Percentiles rank a stretch among this genome's conserved stretches.
Conservation (phyloP, 2,888 invertebrate genomes). For the Scaptomyza tumidula region DNA sequence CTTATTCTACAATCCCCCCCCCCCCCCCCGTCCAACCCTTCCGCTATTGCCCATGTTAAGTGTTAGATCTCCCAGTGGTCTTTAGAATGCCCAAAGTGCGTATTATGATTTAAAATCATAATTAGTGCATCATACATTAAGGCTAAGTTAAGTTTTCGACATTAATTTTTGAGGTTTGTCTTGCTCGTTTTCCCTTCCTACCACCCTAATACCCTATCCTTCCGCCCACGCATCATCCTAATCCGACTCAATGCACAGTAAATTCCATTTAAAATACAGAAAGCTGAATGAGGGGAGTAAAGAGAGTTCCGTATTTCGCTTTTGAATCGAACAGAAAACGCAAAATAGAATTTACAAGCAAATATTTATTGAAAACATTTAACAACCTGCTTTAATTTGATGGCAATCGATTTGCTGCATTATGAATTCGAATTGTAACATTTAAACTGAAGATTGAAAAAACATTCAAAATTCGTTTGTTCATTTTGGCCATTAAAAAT, state of each 20-base stretch:
- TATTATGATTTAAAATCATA: slow-evolving; percentile 62
- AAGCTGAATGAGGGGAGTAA: no score
- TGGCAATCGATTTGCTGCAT: not conserved
- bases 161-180: no score
- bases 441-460: not conserved
- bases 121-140: slow-evolving; percentile 35
- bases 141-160: no score
- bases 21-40: not conserved
- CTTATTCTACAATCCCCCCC: no score
- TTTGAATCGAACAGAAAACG: not conserved
- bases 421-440: not conserved
- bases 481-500: not conserved
- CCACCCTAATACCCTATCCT: no score
- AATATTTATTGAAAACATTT: no score
- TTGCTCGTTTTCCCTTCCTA: no score
- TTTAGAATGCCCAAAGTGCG: slow-evolving; percentile 51
- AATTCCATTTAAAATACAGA: not conserved
- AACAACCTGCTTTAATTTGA: no score
- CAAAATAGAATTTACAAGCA: no score
- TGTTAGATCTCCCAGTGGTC: slow-evolving; percentile 35
- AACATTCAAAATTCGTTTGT: not conserved
- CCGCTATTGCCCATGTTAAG: not conserved
- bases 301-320: not conserved
- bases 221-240: no score
- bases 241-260: not conserved